Conservation (phyloP, 2,888 invertebrate genomes). For the Oscheius sp. region DNA sequence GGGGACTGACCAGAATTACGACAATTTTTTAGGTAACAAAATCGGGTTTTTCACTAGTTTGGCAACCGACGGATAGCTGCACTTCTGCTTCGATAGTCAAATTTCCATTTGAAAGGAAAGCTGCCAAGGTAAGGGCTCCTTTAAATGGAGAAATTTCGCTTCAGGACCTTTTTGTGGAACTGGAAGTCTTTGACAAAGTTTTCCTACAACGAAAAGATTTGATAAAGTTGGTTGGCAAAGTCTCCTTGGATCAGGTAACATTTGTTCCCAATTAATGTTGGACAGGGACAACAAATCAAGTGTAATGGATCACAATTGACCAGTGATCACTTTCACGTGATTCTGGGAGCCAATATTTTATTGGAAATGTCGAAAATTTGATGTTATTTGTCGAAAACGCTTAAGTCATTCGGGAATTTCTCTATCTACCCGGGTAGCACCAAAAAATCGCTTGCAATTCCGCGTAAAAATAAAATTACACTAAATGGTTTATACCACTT, state of each 20-base stretch:
- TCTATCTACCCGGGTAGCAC: no score
- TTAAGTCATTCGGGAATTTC: no score
- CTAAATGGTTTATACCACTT: no score
- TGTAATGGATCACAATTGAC: no score
- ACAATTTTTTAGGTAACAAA: constrained; percentile 71
- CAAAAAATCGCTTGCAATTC: no score
- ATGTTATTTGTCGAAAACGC: no score
- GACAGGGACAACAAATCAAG: neutral
- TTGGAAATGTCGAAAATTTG: no score
- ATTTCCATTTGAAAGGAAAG: constrained; percentile 70
- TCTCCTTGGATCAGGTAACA: constrained; percentile 48
- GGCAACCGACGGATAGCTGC: constrained; percentile 71
- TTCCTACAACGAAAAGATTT: constrained; percentile 74
- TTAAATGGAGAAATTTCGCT: neutral
- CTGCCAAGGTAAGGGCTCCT: constrained; percentile 40
- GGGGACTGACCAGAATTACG: no score
- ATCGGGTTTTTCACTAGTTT: constrained; percentile 71
- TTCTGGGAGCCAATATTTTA: no score
- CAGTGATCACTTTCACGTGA: no score
- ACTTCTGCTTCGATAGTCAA: constrained; percentile 71
- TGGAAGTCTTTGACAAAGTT: constrained; percentile 73
- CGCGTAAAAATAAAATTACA: no score
- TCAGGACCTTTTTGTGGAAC: constrained; percentile 51
- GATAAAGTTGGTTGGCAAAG: constrained; percentile 59
- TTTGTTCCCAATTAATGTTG: neutral